Evolutionary conservation across 2,888 invertebrate genomes (phyloP), one percentile per base, ranked within the genome.

Genomic region (Callinectes sapidus): DNA sequence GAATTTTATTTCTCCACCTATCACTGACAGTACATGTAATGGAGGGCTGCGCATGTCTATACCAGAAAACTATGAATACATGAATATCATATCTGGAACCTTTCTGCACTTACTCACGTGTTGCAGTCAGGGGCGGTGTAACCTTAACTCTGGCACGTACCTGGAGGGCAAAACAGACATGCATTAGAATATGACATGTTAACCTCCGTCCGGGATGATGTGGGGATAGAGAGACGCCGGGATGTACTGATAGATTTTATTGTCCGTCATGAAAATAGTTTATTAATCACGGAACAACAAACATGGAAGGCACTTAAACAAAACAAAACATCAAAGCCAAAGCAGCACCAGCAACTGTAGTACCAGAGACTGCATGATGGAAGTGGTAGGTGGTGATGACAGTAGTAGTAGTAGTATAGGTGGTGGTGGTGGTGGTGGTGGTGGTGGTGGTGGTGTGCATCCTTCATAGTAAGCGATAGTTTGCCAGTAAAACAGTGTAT

Each of bases 11-110:
- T 86, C 71, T 71, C 71, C 71, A 5, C 42, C 55, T 61, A 90
- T 81, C 61, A 85, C 39, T 54, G 71, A 86, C 85, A 85, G 18
- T 28, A n/a, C 55, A 77, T 16, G 77, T 90, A 90, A 86, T 86
- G 86, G 90, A 55, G 32, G 55, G 86, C 85, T 86, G 81, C 48
- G 55, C 85, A 61, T 61, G 61, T 90, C 90, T 86, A 61, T 86
- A 90, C 86, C 86, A 90, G 61, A 90, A 61, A 86, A 81, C 86
- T 86, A 90, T 90, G 85, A 86, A 90, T 90, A 86, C 55, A 90
- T 90, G 85, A 90, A 86, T 90, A 61, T 86, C 18, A 61, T 54
- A 90, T 86, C 28, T 39, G 42, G 35, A 55, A 86, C 55, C 42
- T 86, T 90, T 90, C 32, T 5, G 1, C 81, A 81, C 35, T 81